Base-by-base conservation (phyloP, 2,888 invertebrate species). In the Antheraea assamensis region DNA sequence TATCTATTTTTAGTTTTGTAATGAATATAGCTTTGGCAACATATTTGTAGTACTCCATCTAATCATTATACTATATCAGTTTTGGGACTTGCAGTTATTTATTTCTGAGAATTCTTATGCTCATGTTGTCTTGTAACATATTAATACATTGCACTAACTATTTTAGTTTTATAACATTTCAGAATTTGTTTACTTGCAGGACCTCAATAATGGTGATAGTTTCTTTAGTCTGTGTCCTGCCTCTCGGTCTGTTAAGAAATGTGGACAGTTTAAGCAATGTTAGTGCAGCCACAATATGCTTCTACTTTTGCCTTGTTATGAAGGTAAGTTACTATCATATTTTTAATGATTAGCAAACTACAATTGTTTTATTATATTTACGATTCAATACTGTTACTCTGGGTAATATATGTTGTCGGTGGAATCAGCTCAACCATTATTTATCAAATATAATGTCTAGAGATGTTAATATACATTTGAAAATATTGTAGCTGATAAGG, bases 191-290 rank as follows among this genome's bases (percentile, higher is more conserved):
- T 8, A 72, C n/a, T 17, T 74, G 7, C 86, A 95, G 97, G 79
- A 96, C 96, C 1, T 95, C 96, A 82, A 95, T 97, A 80, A 96
- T 97, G 92, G 92, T 97, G 74, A 95, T 96, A 19, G 95, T 98
- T 7, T 97, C 97, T 0, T 82, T 97, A 17, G 96, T 98, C 73
- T 97, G 99, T 78, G 97, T 99, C 72, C 91, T 99, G 70, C 99
- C 99, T 0, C 94, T 99, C 74, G 98, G 98, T 0, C 93, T 99
- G 81, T 92, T 99, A 71, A 95, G 97, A 81, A 98, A 99, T 90
- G 97, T 99, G 55, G 98, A 98, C 86, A 98, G 98, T 86, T 93
- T 99, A 71, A 97, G 97, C 75, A 97, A 97, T 74, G 97, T 99
- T 75, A 98, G 98, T 79, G 97, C 97, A 0, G 97, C 98, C 5